These are phyloP conservation scores for Limnodromus scolopaceus DNA, from an alignment of 2,797 vertebrate genomes.

Conservation along the genomic window DNA sequence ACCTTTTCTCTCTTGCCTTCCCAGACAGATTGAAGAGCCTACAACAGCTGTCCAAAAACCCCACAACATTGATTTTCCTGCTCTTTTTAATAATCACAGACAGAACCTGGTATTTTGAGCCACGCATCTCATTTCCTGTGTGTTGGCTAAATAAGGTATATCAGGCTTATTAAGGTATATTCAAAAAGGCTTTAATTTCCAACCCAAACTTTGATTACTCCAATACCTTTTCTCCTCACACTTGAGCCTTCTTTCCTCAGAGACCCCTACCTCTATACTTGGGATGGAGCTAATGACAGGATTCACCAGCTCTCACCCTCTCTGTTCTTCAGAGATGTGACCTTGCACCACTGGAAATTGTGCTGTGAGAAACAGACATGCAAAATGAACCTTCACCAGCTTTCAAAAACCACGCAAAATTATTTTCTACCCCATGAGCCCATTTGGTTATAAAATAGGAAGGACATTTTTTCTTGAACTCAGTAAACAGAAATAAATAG, in stretches of 20 bases:
- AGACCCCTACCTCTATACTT: neutral
- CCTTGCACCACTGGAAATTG: neutral
- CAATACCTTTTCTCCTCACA: neutral
- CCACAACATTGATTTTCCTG: neutral
- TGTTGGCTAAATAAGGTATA: neutral
- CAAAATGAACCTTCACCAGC: neutral
- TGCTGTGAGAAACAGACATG: neutral
- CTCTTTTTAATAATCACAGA: neutral
- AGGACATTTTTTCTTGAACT: neutral
- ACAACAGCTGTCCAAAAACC: neutral
- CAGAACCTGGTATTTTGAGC: neutral
- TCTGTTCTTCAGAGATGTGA: neutral
- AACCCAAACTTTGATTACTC: neutral
- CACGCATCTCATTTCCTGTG: accelerated
- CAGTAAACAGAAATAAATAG: neutral
- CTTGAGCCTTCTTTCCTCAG: neutral
- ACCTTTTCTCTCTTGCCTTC: neutral
- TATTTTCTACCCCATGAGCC: neutral
- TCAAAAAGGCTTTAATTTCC: neutral
- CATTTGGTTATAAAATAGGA: neutral
- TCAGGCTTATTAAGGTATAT: neutral
- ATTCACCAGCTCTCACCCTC: neutral
- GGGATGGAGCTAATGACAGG: neutral
- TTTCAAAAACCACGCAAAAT: neutral
- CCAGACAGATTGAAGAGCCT: neutral